These are phyloP conservation scores for Lineus longissimus DNA, from an alignment of 1,140 invertebrate genomes.

Conservation along the genomic window DNA sequence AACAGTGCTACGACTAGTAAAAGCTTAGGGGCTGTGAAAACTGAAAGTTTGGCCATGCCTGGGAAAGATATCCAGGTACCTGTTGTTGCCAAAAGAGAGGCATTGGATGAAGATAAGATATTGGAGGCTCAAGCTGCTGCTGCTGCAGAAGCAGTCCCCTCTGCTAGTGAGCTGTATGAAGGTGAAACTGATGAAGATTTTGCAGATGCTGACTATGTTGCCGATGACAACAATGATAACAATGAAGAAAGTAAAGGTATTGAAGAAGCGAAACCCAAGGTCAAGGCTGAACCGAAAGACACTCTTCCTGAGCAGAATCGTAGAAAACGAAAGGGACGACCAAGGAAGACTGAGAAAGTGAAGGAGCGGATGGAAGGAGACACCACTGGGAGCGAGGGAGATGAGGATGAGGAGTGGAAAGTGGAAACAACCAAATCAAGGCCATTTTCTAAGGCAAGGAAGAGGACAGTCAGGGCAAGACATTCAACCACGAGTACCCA, in stretches of 20 bases:
- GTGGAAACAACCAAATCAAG: conserved; percentile 6
- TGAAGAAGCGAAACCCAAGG: neutral
- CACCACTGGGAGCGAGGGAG: conserved; percentile 14
- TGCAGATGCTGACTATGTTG: conserved; percentile 16
- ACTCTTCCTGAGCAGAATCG: neutral
- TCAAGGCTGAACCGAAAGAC: neutral
- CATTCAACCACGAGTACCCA: neutral
- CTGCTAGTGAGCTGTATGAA: conserved; percentile 18
- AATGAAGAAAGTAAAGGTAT: neutral
- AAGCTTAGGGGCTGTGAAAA: too few species aligned
- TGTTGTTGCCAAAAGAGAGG: neutral
- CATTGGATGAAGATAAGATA: conserved; percentile 18
- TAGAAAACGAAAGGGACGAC: neutral
- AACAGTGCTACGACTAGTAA: too few species aligned
- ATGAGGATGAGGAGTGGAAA: conserved; percentile 10
- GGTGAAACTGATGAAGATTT: conserved; percentile 17
- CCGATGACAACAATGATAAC: conserved; percentile 12
- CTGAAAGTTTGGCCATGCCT: too few species aligned
- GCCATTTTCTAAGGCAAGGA: neutral
- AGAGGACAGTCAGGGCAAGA: conserved; percentile 3
- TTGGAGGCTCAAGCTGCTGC: neutral
- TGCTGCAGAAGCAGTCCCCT: conserved; percentile 25
- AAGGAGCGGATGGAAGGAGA: conserved; percentile 31
- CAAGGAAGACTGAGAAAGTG: conserved; percentile 17
- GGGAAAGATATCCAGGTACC: too few species aligned